Evolutionary conservation across 2,888 invertebrate genomes (phyloP).

Genomic region (Pteria penguin): DNA sequence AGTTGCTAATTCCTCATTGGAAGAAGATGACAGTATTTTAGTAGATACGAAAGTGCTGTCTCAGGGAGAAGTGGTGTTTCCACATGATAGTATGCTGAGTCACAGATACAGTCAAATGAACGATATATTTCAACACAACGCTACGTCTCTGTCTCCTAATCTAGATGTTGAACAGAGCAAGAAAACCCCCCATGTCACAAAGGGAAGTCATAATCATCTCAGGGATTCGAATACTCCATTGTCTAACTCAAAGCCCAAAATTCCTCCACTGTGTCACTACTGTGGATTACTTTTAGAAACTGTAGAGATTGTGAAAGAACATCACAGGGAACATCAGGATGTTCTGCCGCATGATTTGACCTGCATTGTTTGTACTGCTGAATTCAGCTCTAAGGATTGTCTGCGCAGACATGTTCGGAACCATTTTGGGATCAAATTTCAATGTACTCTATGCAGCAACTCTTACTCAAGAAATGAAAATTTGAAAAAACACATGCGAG

Average conservation of each 20-base stretch:
- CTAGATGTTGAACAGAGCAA: not conserved
- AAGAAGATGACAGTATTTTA: not conserved
- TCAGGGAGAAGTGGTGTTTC: not conserved
- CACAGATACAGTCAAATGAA: not conserved
- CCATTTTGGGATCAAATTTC: constrained; percentile 35
- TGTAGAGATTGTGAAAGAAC: constrained; percentile 30
- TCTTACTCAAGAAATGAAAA: constrained; percentile 36
- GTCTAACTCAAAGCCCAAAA: not conserved
- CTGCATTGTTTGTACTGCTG: constrained; percentile 33
- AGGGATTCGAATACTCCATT: not conserved
- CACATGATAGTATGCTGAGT: not conserved
- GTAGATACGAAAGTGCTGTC: not conserved
- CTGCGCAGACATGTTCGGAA: constrained; percentile 32
- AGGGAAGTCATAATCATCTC: not conserved
- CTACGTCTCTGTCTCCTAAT: not conserved
- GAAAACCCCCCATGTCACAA: no score
- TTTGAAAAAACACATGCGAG: constrained; percentile 34
- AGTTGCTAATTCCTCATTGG: not conserved
- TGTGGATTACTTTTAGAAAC: constrained; percentile 24
- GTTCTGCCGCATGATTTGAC: constrained; percentile 15
- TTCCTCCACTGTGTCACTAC: constrained; percentile 12
- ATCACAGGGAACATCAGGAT: constrained; percentile 21
- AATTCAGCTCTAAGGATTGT: constrained; percentile 34
- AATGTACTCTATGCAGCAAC: constrained; percentile 31
- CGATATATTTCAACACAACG: not conserved